Evolutionary conservation across 2,797 vertebrate species (phyloP).

Genomic region (Mycteria americana): DNA sequence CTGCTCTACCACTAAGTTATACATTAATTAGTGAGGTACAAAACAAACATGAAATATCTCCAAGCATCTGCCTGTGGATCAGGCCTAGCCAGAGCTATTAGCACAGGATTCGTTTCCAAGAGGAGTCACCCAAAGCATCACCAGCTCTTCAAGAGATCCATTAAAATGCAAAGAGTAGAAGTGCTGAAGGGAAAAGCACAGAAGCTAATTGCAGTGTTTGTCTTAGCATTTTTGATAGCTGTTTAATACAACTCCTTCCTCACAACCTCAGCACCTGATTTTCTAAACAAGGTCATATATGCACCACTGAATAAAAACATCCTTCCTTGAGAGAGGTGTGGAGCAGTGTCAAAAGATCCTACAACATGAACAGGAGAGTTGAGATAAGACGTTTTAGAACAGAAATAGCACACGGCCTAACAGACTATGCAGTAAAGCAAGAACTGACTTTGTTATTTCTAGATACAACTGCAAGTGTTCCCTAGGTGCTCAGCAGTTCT

Average conservation of each 20-base stretch:
- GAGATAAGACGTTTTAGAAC: background rate
- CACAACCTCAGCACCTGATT: background rate
- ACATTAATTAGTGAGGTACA: constrained; percentile 46
- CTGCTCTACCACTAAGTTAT: constrained; percentile 49
- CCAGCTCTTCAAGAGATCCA: background rate
- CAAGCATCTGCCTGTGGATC: constrained; percentile 1
- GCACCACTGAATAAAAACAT: background rate
- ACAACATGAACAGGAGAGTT: background rate
- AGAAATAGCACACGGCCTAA: background rate
- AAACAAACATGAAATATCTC: constrained; percentile 31
- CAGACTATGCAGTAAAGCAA: background rate
- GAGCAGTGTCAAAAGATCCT: background rate
- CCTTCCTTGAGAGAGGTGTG: background rate
- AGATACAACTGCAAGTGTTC: background rate
- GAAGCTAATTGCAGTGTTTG: background rate
- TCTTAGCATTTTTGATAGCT: background rate
- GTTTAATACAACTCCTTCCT: background rate
- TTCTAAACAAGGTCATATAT: background rate
- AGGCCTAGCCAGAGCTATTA: background rate
- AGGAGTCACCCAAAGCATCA: constrained; percentile 8
- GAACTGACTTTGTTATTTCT: background rate
- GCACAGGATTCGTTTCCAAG: background rate
- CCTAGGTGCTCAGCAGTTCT: background rate
- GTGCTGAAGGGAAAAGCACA: background rate
- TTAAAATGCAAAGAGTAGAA: background rate